These are phyloP conservation scores for Diplosoma virens DNA, from an alignment of 23 tunicate genomes.

Conservation along the genomic window DNA sequence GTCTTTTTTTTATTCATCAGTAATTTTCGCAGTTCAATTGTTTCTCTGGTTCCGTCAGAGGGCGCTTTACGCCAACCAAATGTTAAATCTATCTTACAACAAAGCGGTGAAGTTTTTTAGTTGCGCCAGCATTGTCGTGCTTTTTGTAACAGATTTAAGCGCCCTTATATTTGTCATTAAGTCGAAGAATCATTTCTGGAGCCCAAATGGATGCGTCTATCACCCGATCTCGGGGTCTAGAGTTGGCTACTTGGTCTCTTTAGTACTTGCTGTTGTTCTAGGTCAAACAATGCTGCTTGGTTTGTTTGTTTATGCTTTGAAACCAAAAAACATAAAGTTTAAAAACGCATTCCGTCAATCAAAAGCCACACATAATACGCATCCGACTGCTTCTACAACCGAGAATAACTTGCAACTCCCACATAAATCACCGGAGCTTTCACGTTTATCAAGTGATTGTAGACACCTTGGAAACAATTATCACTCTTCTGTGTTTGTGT, in stretches of 20 bases:
- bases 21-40: not conserved
- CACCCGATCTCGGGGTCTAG: not conserved
- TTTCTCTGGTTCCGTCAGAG: not conserved
- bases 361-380: too few relatives aligned
- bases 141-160: not conserved
- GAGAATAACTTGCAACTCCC: too few relatives aligned
- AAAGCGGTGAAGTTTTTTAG: not conserved
- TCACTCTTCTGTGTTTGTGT: too few relatives aligned
- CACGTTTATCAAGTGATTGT: too few relatives aligned
- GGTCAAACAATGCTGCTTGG: too few relatives aligned
- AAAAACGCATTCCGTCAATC: too few relatives aligned
- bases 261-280: too few relatives aligned
- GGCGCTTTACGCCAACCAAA: not conserved
- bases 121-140: not conserved
- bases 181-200: not conserved
- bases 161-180: not conserved
- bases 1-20: not conserved
- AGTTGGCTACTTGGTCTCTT: not conserved
- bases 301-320: too few relatives aligned
- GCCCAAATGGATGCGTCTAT: not conserved
- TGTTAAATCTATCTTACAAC: not conserved
- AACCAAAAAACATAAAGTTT: too few relatives aligned
- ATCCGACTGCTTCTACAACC: too few relatives aligned
- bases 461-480: too few relatives aligned
- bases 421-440: too few relatives aligned